A percentile compares a stretch with the other conserved stretches of the same genome.
Conservation (phyloP, 2,888 invertebrate species). For the Synergus japonicus region DNA sequence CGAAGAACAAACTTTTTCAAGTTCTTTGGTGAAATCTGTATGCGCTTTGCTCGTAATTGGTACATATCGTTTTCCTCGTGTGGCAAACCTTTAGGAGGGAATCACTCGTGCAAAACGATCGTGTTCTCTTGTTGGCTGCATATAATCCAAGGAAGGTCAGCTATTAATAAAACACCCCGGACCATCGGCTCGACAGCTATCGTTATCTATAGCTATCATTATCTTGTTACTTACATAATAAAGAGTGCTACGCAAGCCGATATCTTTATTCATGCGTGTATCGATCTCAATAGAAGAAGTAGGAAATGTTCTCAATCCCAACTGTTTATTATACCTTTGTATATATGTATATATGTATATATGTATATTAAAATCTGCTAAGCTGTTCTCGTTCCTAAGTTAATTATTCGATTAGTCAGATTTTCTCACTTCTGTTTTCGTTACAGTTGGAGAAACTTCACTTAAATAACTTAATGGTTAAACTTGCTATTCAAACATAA, state of each 20-base stretch:
- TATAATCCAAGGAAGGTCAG: slow-evolving; percentile 59
- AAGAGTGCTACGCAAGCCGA: slow-evolving; percentile 8
- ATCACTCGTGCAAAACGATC: slow-evolving; percentile 23
- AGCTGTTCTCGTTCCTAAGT: no score
- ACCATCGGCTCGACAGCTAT: slow-evolving; percentile 51
- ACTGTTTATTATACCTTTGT: background rate
- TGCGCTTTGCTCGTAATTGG: background rate
- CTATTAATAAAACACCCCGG: slow-evolving; percentile 60
- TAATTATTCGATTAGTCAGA: no score
- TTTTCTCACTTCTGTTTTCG: no score
- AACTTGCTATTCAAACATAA: no score
- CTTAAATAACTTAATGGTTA: no score
- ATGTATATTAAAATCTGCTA: no score
- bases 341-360: no score
- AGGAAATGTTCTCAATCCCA: slow-evolving; percentile 12
- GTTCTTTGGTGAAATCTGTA: background rate
- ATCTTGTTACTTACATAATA: slow-evolving; percentile 42
- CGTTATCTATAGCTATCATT: slow-evolving; percentile 42
- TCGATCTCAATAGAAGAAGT: slow-evolving; percentile 12
- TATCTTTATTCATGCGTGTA: slow-evolving; percentile 43
- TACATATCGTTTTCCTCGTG: slow-evolving; percentile 5
- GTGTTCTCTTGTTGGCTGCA: slow-evolving; percentile 37
- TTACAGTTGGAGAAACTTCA: no score
- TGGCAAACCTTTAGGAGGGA: slow-evolving; percentile 6
- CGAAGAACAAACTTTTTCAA: background rate